phyloP scores from a whole-genome alignment of 2,113 vertebrate species.

The Uria aalge region DNA sequence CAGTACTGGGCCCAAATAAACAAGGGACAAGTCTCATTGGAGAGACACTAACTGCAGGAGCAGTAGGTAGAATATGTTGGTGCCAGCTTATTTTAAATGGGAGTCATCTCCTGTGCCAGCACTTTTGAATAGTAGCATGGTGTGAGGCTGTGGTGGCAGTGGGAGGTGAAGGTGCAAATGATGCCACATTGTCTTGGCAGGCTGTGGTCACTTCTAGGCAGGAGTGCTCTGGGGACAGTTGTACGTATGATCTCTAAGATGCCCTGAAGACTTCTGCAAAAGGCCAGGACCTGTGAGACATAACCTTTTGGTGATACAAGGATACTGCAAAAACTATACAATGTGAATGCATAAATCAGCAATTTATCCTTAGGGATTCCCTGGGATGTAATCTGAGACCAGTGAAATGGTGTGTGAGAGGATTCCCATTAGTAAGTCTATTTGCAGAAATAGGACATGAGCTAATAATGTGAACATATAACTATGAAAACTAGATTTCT shows the following conservation, averaged over 20 bases:
- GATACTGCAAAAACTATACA: neutral
- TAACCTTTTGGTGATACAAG: neutral
- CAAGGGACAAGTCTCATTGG: neutral
- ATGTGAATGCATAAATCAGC: neutral
- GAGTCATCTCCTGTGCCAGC: neutral
- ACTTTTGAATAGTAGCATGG: neutral
- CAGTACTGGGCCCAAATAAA: neutral
- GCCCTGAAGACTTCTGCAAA: neutral
- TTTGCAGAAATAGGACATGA: neutral
- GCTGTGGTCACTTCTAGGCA: neutral
- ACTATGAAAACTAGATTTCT: neutral
- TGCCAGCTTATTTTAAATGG: neutral
- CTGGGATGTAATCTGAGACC: neutral
- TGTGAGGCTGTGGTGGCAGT: neutral
- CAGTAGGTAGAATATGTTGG: neutral
- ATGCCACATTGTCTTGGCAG: neutral
- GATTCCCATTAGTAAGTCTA: neutral
- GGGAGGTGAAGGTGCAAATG: neutral
- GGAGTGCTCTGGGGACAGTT: neutral
- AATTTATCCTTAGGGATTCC: neutral
- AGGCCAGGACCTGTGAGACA: neutral
- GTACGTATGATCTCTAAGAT: neutral
- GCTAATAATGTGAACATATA: neutral
- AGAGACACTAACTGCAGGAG: neutral
- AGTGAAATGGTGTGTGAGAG: neutral